Evolutionary conservation across 2,888 invertebrate species (phyloP), one percentile per base, ranked within the genome.

Genomic region (Sthenelais limicola): DNA sequence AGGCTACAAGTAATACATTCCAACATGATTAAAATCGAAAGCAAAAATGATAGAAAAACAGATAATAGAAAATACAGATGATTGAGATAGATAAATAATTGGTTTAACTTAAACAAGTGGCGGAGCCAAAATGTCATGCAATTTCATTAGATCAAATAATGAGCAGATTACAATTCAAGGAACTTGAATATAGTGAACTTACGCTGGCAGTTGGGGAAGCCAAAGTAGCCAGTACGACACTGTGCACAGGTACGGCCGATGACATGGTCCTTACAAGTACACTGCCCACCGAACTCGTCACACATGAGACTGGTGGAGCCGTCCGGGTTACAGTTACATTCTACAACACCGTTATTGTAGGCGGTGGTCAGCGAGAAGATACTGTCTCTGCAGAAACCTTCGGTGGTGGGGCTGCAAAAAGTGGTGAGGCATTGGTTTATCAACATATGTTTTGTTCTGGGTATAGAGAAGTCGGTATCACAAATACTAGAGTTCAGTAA

Each of bases 211-310:
- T 96, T 92, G 0, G 99, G 99, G 88, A 97, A 99, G 0, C 97
- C 97, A 84, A 93, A 99, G 88, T 92, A 97, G 0, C 97, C 98
- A 0, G 96, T 95, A 75, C 92, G 91, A 74, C 88, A 88, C 15
- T 81, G 80, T 7, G 84, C 80, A 77, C 88, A 88, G 30, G 79
- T 92, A 38, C 98, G 90, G 0, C 98, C 98, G 78, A 99, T 97
- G 0, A 99, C 94, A 87, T 98, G 94, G 0, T 93, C 91, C 83
- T 93, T 93, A 88, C 99, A 99, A 3, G 92, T 92, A 86, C 99
- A 99, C 87, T 98, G 97, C 0, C 99, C 99, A 0, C 99, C 99
- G 86, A 97, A 98, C 48, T 92, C 91, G 76, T 94, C 93, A 85
- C 99, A 99, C 81, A 94, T 93, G 84, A 97, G 94, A 82, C 93